Conservation (phyloP, 2,797 vertebrate species). For the Ctenosaura bakeri region DNA sequence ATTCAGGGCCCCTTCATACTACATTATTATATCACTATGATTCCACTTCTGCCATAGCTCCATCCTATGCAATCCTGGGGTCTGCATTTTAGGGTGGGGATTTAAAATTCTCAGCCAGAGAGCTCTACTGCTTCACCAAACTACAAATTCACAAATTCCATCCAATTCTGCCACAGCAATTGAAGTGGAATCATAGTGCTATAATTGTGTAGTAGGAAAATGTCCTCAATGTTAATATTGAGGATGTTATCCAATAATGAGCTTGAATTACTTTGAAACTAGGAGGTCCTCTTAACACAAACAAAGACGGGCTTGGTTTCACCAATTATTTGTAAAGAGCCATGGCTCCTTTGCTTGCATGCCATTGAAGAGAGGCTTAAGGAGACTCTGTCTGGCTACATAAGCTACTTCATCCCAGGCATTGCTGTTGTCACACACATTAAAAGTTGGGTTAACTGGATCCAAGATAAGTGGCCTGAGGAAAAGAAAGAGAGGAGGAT, state of each 20-base stretch:
- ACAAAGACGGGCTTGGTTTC: neutral
- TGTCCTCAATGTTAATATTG: neutral
- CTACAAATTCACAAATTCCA: too few species aligned
- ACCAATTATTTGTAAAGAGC: conserved; percentile 58
- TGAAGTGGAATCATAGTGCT: too few species aligned
- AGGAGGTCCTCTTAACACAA: neutral
- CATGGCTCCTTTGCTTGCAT: conserved; percentile 34
- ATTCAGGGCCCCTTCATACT: too few species aligned
- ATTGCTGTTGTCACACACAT: conserved; percentile 40
- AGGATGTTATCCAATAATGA: neutral
- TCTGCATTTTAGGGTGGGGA: too few species aligned
- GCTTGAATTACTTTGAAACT: conserved; percentile 19
- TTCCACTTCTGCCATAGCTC: too few species aligned
- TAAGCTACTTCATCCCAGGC: conserved; percentile 47
- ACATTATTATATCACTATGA: too few species aligned
- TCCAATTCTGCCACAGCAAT: too few species aligned
- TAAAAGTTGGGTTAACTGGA: conserved; percentile 56
- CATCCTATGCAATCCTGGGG: too few species aligned
- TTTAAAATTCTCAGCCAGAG: too few species aligned
- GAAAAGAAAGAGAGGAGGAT: neutral
- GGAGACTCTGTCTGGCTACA: conserved; percentile 36
- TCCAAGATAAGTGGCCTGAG: conserved; percentile 60
- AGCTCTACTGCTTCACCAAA: too few species aligned
- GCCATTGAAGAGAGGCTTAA: conserved; percentile 53
- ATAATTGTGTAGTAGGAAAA: too few species aligned